Conservation (phyloP, 2,888 invertebrate species). For the Teleogryllus oceanicus region DNA sequence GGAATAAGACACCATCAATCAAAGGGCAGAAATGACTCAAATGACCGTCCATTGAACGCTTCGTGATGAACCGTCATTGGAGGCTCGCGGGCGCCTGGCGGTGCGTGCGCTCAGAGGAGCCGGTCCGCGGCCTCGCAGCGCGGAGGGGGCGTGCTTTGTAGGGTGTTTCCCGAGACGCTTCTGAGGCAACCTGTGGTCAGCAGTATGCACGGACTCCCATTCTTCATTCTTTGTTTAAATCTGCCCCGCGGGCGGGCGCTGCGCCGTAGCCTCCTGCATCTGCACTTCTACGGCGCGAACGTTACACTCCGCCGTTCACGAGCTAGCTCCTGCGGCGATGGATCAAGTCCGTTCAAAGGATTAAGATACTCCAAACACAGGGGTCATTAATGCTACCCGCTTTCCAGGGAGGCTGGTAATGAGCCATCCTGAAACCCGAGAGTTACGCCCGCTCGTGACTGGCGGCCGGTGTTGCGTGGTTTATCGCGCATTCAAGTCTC, state of each 20-base stretch:
- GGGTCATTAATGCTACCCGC: conserved; percentile 8
- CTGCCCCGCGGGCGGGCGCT: background rate
- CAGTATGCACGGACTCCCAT: background rate
- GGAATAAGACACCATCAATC: background rate
- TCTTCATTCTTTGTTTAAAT: conserved; percentile 1
- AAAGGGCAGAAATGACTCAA: background rate
- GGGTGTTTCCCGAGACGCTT: background rate
- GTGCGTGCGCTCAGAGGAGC: too few species aligned
- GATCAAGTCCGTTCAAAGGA: conserved; percentile 10
- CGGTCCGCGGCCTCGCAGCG: too few species aligned
- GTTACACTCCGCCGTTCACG: background rate
- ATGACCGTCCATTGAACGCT: background rate
- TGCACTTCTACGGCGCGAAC: background rate
- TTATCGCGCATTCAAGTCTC: conserved; percentile 18
- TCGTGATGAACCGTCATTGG: too few species aligned
- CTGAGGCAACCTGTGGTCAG: conserved; percentile 3
- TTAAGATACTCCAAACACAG: conserved; percentile 11
- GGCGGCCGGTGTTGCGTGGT: background rate
- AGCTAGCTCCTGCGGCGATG: conserved; percentile 7
- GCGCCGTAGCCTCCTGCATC: background rate
- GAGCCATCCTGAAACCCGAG: conserved; percentile 9
- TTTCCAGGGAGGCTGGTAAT: conserved; percentile 1
- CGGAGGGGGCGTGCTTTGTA: background rate
- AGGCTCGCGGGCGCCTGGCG: too few species aligned
- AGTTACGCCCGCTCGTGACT: conserved; percentile 18